phyloP scores from a whole-genome alignment of 2,113 vertebrate species.

The Amphilophus citrinellus region DNA sequence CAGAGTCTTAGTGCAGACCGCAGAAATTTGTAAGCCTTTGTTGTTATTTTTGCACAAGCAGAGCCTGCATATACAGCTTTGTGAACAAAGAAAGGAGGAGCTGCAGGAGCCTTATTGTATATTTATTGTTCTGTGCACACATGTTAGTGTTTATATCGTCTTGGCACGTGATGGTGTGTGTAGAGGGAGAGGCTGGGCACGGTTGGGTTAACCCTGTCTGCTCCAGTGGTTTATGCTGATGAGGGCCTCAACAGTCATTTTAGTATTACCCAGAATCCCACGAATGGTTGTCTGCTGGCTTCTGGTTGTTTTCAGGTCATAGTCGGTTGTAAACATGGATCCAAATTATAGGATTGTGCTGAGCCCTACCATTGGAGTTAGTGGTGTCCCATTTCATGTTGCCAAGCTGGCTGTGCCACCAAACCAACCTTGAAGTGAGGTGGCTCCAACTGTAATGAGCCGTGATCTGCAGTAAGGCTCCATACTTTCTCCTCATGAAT shows the following conservation, averaged over 20 bases:
- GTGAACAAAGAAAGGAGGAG: constrained; percentile 22
- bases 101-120: constrained; percentile 42
- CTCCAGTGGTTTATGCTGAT: constrained; percentile 52
- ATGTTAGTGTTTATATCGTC: constrained; percentile 54
- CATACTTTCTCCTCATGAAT: constrained; percentile 16
- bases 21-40: constrained; percentile 53
- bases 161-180: constrained; percentile 35
- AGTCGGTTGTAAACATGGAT: constrained; percentile 69
- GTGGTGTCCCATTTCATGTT: constrained; percentile 69
- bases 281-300: constrained; percentile 63
- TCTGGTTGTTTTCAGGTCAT: constrained; percentile 68
- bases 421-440: constrained; percentile 38
- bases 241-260: constrained; percentile 57
- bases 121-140: constrained; percentile 48
- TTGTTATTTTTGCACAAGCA: constrained; percentile 52
- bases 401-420: constrained; percentile 66
- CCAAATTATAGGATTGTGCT: constrained; percentile 75
- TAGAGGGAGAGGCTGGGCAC: constrained; percentile 23
- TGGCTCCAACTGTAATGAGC: constrained; percentile 37
- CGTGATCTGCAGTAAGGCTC: constrained; percentile 33
- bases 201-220: constrained; percentile 54
- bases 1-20: constrained; percentile 17
- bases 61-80: constrained; percentile 7
- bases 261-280: constrained; percentile 66
- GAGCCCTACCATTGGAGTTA: constrained; percentile 55